Base-by-base conservation (phyloP, 2,113 vertebrate genomes). In the Triplophysa dalaica region DNA sequence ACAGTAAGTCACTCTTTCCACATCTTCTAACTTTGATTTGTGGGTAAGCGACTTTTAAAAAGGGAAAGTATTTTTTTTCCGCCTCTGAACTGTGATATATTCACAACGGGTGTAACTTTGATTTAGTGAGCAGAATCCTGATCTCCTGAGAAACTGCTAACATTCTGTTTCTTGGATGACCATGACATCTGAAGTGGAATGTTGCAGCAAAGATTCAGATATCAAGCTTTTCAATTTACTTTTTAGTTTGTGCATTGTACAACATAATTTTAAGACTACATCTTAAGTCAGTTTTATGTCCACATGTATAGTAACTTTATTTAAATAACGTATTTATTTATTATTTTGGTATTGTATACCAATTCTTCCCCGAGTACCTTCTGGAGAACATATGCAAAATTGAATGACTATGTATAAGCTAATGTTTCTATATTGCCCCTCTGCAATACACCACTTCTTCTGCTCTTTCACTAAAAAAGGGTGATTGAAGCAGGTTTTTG, bases 161-260 rank as follows among this genome's bases (percentile, higher is more conserved):
- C 61, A 52, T 65, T 65, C 38, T 24, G 62, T 75, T 75, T 48
- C 61, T 76, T 76, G 14, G 43, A 62, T 24, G 60, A 41, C 41
- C 43, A 22, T 63, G 73, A 75, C 14, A 4, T 62, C 70, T 61
- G 11, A 61, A 58, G 54, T 75, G 41, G n/a, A 48, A 62, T 73
- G 38, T 43, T 60, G n/a, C 70, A 60, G 70, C 29, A 60, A 48
- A 48, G 43, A 26, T 9, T 38, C 21, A 48, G 33, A 48, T 62
- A 16, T 62, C 12, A 29, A 19, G 21, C 5, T 48, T 75, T 63
- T 43, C 60, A 13, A 43, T 61, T 26, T 41, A 63, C 21, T 75
- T 63, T 16, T 48, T 63, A 63, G 62, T 62, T 48, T 14, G 22
- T 75, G 33, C n/a, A 14, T 61, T 43, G 10, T 41, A 14, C 22